A percentile compares a stretch with the other conserved stretches of the same genome.
Conservation (phyloP, 2,113 vertebrate genomes). For the Xerus inauris region DNA sequence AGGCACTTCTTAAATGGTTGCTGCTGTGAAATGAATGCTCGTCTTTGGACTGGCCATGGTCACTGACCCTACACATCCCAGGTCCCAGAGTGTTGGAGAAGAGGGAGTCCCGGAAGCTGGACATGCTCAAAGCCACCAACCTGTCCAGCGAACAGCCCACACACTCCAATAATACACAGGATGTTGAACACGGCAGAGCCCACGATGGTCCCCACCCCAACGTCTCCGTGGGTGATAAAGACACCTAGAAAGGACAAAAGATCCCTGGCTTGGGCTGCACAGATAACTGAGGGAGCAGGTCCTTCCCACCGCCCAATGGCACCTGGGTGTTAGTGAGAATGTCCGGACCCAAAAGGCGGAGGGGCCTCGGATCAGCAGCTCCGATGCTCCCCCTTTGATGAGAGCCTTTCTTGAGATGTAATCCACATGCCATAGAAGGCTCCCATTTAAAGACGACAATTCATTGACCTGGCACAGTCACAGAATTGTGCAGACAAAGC, state of each 20-base stretch:
- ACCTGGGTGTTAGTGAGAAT: rapidly evolving
- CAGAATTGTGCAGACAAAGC: not conserved
- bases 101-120: not conserved
- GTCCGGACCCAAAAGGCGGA: not conserved
- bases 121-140: conserved; percentile 84
- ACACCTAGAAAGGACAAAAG: conserved; percentile 89
- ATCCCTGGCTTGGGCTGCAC: rapidly evolving
- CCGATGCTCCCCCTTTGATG: not conserved
- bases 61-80: rapidly evolving
- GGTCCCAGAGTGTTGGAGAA: not conserved
- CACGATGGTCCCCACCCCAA: conserved; percentile 98
- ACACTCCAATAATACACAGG: conserved; percentile 98
- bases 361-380: rapidly evolving
- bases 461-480: rapidly evolving
- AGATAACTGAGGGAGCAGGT: not conserved
- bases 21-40: rapidly evolving
- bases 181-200: conserved; percentile 99
- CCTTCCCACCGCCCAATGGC: not conserved
- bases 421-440: not conserved
- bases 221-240: conserved; percentile 98
- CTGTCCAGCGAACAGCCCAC: conserved; percentile 97
- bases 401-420: not conserved
- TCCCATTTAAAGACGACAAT: not conserved
- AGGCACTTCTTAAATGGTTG: rapidly evolving
- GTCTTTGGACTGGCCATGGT: rapidly evolving